Evolutionary conservation across 2,888 invertebrate species (phyloP), one percentile per base, ranked within the genome.

Genomic region (Tachina fera): DNA sequence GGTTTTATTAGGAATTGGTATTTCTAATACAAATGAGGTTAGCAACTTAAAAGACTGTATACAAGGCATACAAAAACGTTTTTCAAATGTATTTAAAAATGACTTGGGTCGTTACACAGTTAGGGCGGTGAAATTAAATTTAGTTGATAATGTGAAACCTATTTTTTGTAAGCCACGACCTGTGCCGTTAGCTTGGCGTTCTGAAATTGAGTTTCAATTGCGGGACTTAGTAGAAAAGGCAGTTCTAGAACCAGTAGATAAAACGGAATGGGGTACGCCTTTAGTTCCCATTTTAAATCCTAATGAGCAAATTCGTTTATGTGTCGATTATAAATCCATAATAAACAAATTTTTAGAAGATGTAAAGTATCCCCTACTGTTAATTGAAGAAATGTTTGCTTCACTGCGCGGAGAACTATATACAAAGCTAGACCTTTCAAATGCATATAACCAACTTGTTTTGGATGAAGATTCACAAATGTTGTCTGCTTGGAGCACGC

Each of bases 151-250:
- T 5, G 53, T 53, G 1, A 70, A 53, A 43, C 83, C 71, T 41
- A 70, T 83, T 56, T 83, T 83, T 71, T 71, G 8, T 77, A 83
- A 76, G n/a, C 83, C 80, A n/a, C 51, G 58, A 1, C 65, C 58
- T n/a, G 63, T 77, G 5, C 83, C 77, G 31, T 31, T 31, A 31
- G 31, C 31, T 31, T 31, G 31, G 31, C 31, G 31, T 31, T 4
- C 31, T 31, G 31, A 31, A 31, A 31, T 31, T 31, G 31, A 4
- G 31, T 31, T 31, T 31, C 31, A 31, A 31, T 31, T 31, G 31
- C 4, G 31, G 31, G 31, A 31, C 31, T 31, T 31, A 31, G 31
- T 31, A 31, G 31, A 31, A 31, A 6, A 41, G 47, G 16, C 0
- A 0, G 53, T 53, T 5, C 19, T 68, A 6, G 16, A 19, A 13